phyloP scores from a whole-genome alignment of 2,888 invertebrate genomes.

The Caenorhabditis angaria region DNA sequence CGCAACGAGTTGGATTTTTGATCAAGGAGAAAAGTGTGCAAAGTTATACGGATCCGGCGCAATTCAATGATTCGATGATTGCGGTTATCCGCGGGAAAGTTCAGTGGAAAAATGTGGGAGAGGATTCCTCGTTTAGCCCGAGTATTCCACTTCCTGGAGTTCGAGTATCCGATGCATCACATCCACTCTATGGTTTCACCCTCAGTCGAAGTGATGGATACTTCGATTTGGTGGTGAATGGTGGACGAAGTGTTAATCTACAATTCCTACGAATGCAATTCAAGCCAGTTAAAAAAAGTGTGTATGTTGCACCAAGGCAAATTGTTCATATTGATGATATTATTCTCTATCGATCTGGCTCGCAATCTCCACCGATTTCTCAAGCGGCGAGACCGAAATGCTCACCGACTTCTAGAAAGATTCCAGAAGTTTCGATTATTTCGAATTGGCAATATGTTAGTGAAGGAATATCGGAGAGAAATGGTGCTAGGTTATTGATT shows the following conservation, averaged over 20 bases:
- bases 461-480: conserved; percentile 19
- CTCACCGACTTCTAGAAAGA: conserved; percentile 21
- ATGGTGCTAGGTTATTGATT: conserved; percentile 20
- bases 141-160: conserved; percentile 95
- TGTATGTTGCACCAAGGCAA: conserved; percentile 96
- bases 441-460: conserved; percentile 42
- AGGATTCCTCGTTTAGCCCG: conserved; percentile 76
- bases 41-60: conserved; percentile 94
- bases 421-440: conserved; percentile 29
- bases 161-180: conserved; percentile 91
- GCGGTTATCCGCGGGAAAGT: conserved; percentile 98
- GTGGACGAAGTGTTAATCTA: conserved; percentile 82
- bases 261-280: conserved; percentile 73
- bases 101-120: conserved; percentile 75
- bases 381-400: conserved; percentile 41
- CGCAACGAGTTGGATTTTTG: conserved; percentile 94
- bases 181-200: conserved; percentile 84
- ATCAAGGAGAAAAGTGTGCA: conserved; percentile 97
- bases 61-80: conserved; percentile 96
- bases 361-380: background rate
- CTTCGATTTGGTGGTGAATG: conserved; percentile 98
- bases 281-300: conserved; percentile 80
- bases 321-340: conserved; percentile 87
- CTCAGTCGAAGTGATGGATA: conserved; percentile 76
- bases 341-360: conserved; percentile 48